Base-by-base conservation (phyloP, 2,113 vertebrate genomes). In the Nipponia nippon region DNA sequence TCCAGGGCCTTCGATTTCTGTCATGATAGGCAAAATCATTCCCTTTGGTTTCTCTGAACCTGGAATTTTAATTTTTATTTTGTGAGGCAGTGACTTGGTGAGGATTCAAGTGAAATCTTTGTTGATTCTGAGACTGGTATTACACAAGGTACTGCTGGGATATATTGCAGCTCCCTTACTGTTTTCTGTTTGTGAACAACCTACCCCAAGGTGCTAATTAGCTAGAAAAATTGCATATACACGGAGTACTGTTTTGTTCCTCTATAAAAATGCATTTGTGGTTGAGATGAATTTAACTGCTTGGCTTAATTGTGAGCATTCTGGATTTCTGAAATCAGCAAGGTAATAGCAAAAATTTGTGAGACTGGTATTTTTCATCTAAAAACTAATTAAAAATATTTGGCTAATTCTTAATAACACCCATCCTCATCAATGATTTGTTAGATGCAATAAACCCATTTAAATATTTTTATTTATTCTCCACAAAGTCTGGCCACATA, bases 171-270 rank as follows among this genome's bases (percentile, higher is more conserved):
- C 63, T 93, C 87, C 87, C 86, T 97, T 90, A 97, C 69, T 96
- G 91, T 96, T 97, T 96, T 97, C 85, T 98, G 93, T 98, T 98
- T 97, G 96, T 98, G 95, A 98, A 89, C 91, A 97, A 50, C 75
- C 75, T 97, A 42, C 92, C 98, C 97, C 69, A 79, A 95, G 97
- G 98, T 97, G 95, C 94, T 97, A 97, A 98, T 98, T 98, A 98
- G 53, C 77, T 80, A 11, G 38, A 95, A 87, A 63, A 93, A 86
- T 27, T 96, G 73, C 79, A 96, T 84, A 94, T 91, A 94, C 89
- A 95, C 92, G 95, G 93, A 96, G 90, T 92, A 78, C n/a, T 92
- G 40, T 62, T 97, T 89, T 97, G 87, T 95, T 95, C 94, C 95
- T 94, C 77, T 67, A 56, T 84, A 93, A 88, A 96, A 95, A 96